Percentiles rank a stretch among this genome's conserved stretches.
Evolutionary conservation across 2,888 invertebrate species (phyloP).

Genomic region (Pterostichus niger): DNA sequence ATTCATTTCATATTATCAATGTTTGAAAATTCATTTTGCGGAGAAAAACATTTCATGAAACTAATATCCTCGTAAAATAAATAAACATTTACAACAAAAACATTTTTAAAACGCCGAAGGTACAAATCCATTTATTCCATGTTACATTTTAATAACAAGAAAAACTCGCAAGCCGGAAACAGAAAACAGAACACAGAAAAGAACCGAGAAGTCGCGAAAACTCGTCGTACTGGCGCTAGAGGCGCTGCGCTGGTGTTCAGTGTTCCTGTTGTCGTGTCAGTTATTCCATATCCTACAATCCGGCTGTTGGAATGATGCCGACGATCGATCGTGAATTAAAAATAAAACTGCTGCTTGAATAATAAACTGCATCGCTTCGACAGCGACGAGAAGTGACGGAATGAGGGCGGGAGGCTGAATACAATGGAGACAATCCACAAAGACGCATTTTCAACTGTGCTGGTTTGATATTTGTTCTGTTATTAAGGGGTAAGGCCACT

Average conservation of each 20-base stretch:
- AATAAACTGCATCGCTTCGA: slow-evolving; percentile 27
- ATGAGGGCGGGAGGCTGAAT: not conserved
- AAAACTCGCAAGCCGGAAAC: slow-evolving; percentile 7
- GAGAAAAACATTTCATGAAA: too few relatives aligned
- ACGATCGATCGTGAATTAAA: slow-evolving; percentile 45
- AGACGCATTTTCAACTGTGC: not conserved
- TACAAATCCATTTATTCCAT: slow-evolving; percentile 30
- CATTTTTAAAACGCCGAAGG: slow-evolving; percentile 16
- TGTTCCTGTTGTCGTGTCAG: slow-evolving; percentile 7
- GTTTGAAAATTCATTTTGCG: too few relatives aligned
- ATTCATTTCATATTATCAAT: too few relatives aligned
- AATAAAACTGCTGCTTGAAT: slow-evolving; percentile 40
- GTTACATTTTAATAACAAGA: slow-evolving; percentile 35
- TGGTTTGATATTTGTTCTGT: not conserved
- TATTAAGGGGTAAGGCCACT: too few relatives aligned
- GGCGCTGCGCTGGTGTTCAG: not conserved
- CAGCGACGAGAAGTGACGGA: slow-evolving; percentile 4
- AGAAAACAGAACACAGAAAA: slow-evolving; percentile 12
- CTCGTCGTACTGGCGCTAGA: too few relatives aligned
- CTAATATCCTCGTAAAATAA: not conserved
- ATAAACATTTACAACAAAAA: slow-evolving; percentile 9
- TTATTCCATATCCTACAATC: slow-evolving; percentile 11
- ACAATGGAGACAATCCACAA: not conserved
- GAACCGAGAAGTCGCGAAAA: too few relatives aligned
- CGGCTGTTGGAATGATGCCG: not conserved